Percentiles rank a stretch among this genome's conserved stretches.
These are phyloP conservation scores for Erebia palarica DNA, from an alignment of 2,888 invertebrate species.

Conservation along the genomic window DNA sequence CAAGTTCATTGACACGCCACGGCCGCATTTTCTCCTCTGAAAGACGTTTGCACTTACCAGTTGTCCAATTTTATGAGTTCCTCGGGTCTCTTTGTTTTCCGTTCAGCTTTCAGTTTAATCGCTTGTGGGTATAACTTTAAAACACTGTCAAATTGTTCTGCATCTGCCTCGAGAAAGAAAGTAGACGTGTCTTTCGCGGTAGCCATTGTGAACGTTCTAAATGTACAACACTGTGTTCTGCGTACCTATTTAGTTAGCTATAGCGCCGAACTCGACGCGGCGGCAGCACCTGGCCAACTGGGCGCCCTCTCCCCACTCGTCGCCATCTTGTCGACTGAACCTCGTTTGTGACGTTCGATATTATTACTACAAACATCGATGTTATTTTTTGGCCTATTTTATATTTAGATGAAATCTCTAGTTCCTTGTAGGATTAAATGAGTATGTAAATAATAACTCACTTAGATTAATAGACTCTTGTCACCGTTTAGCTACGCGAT, in stretches of 20 bases:
- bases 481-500: slow-evolving; percentile 38
- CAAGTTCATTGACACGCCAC: slow-evolving; percentile 84
- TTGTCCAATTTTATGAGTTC: slow-evolving; percentile 97
- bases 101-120: slow-evolving; percentile 93
- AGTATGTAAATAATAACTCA: slow-evolving; percentile 1
- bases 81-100: slow-evolving; percentile 95
- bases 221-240: slow-evolving; percentile 75
- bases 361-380: slow-evolving; percentile 70
- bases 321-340: slow-evolving; percentile 79
- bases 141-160: slow-evolving; percentile 93
- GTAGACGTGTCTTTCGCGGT: slow-evolving; percentile 95
- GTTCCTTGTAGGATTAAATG: neutral
- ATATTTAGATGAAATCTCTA: slow-evolving; percentile 23
- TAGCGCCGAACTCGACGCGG: slow-evolving; percentile 83
- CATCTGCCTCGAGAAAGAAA: slow-evolving; percentile 95
- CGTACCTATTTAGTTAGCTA: slow-evolving; percentile 80
- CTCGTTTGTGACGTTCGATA: slow-evolving; percentile 78
- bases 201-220: slow-evolving; percentile 88
- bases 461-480: slow-evolving; percentile 2
- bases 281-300: slow-evolving; percentile 84
- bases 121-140: slow-evolving; percentile 96
- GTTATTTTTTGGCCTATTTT: slow-evolving; percentile 55
- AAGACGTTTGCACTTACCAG: slow-evolving; percentile 89
- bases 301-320: slow-evolving; percentile 81
- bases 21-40: slow-evolving; percentile 82